Conservation (phyloP, 2,113 vertebrate species). For the Pygoscelis antarcticus region DNA sequence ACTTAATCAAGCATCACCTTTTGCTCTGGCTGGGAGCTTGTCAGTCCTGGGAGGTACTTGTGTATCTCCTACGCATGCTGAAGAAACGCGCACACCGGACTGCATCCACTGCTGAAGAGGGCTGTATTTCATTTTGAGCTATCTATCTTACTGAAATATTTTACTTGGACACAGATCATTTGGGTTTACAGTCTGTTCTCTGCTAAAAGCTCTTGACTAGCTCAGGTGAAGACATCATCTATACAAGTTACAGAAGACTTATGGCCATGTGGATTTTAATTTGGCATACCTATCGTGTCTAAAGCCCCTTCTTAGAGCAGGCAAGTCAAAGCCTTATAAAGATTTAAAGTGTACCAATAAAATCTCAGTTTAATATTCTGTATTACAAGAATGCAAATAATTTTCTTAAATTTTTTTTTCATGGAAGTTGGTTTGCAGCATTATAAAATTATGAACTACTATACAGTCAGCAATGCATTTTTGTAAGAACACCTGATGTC, state of each 20-base stretch:
- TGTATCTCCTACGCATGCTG: not conserved
- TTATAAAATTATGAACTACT: not conserved
- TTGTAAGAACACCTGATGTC: not conserved
- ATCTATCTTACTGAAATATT: not conserved
- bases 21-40: not conserved
- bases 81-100: not conserved
- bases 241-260: not conserved
- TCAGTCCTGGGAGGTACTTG: not conserved
- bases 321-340: not conserved
- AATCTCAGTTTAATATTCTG: not conserved
- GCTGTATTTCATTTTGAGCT: not conserved
- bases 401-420: not conserved
- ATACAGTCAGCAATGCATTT: not conserved
- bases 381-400: not conserved
- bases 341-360: not conserved
- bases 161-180: not conserved
- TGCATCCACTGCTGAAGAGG: not conserved
- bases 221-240: not conserved
- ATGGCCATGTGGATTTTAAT: not conserved
- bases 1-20: not conserved
- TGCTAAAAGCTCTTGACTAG: not conserved
- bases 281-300: not conserved
- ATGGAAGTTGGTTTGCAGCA: not conserved
- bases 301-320: not conserved
- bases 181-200: rapidly evolving